Evolutionary conservation across 2,888 invertebrate species (phyloP).

Genomic region (Apeira syringaria): DNA sequence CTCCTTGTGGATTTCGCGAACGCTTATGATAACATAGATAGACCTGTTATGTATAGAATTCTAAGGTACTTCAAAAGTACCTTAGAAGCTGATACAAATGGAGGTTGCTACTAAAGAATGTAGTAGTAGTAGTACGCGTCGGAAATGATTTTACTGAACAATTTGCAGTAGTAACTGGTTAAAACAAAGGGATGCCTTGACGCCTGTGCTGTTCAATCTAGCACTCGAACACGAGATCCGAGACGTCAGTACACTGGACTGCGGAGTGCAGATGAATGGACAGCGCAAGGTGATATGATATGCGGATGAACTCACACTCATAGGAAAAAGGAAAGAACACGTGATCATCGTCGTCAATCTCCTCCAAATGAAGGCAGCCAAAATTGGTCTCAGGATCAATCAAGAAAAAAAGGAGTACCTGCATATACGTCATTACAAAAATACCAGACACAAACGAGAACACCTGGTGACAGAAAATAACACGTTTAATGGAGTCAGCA

Average conservation of each 20-base stretch:
- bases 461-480: too few relatives aligned
- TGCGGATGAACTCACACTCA: not conserved
- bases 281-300: not conserved
- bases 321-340: not conserved
- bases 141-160: not conserved
- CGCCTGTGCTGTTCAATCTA: not conserved
- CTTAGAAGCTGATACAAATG: not conserved
- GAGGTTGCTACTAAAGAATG: not conserved
- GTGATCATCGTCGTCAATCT: not conserved
- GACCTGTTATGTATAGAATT: not conserved
- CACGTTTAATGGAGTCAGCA: too few relatives aligned
- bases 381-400: not conserved
- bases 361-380: not conserved
- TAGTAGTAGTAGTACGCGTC: not conserved
- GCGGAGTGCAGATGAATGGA: not conserved
- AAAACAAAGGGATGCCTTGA: not conserved
- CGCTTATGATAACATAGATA: not conserved
- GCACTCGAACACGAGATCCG: not conserved
- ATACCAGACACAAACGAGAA: not conserved
- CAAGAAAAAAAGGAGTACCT: not conserved
- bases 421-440: not conserved
- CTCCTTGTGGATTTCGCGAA: not conserved
- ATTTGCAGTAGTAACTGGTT: not conserved
- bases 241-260: not conserved
- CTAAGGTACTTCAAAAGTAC: not conserved